Conservation (phyloP, 2,113 vertebrate species). For the Azemiops feae region DNA sequence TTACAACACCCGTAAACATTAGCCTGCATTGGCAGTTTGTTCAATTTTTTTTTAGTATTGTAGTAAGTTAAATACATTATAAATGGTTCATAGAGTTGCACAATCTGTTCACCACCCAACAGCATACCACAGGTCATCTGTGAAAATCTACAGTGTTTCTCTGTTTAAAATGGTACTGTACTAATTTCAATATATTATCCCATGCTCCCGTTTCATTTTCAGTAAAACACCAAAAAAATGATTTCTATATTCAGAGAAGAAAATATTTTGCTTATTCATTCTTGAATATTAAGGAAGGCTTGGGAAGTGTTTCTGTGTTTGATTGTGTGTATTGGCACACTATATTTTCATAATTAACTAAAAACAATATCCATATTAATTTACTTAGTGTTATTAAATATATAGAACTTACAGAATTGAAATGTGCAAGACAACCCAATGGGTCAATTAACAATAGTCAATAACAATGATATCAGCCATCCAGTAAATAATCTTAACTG, state of each 20-base stretch:
- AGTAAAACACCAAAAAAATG: neutral
- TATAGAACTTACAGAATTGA: neutral
- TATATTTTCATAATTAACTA: neutral
- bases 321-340: neutral
- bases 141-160: neutral
- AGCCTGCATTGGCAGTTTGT: neutral
- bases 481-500: neutral
- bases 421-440: neutral
- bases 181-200: neutral
- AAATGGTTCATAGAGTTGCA: neutral
- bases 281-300: neutral
- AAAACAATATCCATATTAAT: neutral
- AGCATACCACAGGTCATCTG: neutral
- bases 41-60: neutral
- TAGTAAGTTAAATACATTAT: neutral
- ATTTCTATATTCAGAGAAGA: neutral
- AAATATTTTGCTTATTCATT: neutral
- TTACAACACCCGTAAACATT: neutral
- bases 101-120: neutral
- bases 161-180: neutral
- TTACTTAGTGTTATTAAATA: neutral
- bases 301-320: neutral
- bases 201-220: neutral
- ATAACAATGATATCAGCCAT: neutral
- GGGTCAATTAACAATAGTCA: neutral